A percentile compares a stretch with the other conserved stretches of the same genome.
phyloP scores from a whole-genome alignment of 2,888 invertebrate species.

The Gymnocheta viridis region DNA sequence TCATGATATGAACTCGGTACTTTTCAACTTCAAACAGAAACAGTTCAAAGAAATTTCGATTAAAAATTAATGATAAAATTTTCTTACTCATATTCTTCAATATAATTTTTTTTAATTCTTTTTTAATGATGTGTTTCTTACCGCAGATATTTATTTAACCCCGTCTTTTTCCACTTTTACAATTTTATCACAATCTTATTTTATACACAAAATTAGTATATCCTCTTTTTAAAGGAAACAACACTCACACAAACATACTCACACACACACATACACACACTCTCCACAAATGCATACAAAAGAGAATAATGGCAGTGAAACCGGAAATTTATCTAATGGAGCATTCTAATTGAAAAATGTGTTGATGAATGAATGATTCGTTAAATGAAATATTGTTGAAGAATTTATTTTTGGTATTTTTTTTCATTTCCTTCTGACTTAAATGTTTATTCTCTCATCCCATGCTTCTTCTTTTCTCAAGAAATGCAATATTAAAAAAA shows the following conservation, averaged over 20 bases:
- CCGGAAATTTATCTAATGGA: slow-evolving; percentile 61
- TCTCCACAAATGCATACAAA: not conserved
- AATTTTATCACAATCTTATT: slow-evolving; percentile 41
- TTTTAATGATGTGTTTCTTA: not conserved
- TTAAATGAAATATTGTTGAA: slow-evolving; percentile 43
- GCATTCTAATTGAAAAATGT: slow-evolving; percentile 59
- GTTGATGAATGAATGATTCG: slow-evolving; percentile 60
- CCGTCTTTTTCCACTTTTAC: not conserved
- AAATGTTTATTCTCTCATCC: not conserved
- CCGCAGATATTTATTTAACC: slow-evolving; percentile 47
- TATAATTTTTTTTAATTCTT: not conserved
- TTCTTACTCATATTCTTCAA: too few relatives aligned
- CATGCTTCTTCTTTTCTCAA: not conserved
- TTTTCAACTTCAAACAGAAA: too few relatives aligned
- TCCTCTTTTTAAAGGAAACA: slow-evolving; percentile 26
- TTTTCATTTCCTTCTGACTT: slow-evolving; percentile 4
- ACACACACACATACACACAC: not conserved
- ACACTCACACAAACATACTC: slow-evolving; percentile 6
- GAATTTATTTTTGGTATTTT: not conserved
- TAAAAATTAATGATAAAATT: too few relatives aligned
- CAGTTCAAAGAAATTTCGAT: too few relatives aligned
- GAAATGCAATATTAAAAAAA: not conserved
- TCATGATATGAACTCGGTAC: too few relatives aligned
- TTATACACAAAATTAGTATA: slow-evolving; percentile 44
- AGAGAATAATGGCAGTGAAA: slow-evolving; percentile 19